These are phyloP conservation scores for Australoheros scitulus DNA, from an alignment of 2,113 vertebrate species.

Conservation along the genomic window DNA sequence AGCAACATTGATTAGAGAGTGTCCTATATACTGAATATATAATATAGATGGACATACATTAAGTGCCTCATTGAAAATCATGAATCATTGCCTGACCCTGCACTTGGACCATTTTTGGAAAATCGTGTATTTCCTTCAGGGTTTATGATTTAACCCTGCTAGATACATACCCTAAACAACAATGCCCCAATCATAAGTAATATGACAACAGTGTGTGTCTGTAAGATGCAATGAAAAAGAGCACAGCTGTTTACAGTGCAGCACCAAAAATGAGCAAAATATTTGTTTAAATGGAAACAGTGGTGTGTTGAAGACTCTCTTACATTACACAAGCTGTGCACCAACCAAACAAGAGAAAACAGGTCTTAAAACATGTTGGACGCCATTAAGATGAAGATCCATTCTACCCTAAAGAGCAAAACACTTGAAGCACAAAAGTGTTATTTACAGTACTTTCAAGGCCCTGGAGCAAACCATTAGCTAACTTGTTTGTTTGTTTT, in stretches of 20 bases:
- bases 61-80: not conserved
- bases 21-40: not conserved
- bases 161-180: not conserved
- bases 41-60: not conserved
- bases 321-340: not conserved
- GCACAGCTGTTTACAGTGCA: not conserved
- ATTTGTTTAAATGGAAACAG: not conserved
- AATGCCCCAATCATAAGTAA: not conserved
- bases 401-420: not conserved
- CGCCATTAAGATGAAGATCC: not conserved
- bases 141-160: not conserved
- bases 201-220: not conserved
- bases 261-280: not conserved
- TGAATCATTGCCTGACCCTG: not conserved
- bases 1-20: not conserved
- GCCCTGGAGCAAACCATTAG: not conserved
- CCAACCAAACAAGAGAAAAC: not conserved
- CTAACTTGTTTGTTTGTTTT: not conserved
- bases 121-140: not conserved
- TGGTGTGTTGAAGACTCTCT: too few species aligned
- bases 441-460: not conserved
- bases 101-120: not conserved
- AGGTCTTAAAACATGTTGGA: not conserved
- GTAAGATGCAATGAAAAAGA: not conserved
- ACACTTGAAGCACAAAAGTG: not conserved